These are phyloP conservation scores for Cosmia pyralina DNA, from an alignment of 2,888 invertebrate species.

Conservation along the genomic window DNA sequence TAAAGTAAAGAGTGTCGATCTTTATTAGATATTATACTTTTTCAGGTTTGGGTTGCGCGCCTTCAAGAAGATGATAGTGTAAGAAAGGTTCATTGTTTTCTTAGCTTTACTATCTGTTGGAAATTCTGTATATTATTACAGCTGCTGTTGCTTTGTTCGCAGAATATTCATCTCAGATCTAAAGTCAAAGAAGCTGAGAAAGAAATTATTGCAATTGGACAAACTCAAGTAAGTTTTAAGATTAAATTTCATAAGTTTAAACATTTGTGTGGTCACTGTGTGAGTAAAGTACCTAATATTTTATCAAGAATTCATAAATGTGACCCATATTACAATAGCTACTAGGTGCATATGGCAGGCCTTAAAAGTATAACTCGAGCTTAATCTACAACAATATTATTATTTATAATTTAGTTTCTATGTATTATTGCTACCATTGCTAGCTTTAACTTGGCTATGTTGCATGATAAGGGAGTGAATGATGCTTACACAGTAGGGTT, in stretches of 20 bases:
- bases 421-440: too few species aligned
- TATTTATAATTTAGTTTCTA: not conserved
- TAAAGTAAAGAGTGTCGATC: constrained; percentile 21
- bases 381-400: not conserved
- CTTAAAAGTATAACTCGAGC: not conserved
- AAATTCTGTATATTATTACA: not conserved
- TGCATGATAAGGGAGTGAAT: not conserved
- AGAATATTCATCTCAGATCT: constrained; percentile 88
- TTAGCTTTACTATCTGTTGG: not conserved
- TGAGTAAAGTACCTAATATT: not conserved
- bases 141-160: constrained; percentile 70
- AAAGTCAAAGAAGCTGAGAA: constrained; percentile 91
- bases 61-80: constrained; percentile 90
- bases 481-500: not conserved
- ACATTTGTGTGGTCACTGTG: not conserved
- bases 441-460: not conserved
- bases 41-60: constrained; percentile 90
- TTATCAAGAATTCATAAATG: not conserved
- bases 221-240: constrained; percentile 88
- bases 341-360: not conserved
- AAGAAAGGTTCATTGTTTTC: constrained; percentile 68
- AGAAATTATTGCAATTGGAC: constrained; percentile 90
- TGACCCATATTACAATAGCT: not conserved
- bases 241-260: not conserved
- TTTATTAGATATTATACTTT: constrained; percentile 34